Evolutionary conservation across 2,797 vertebrate genomes (phyloP), one percentile per base, ranked within the genome.

Genomic region (Argya squamiceps): DNA sequence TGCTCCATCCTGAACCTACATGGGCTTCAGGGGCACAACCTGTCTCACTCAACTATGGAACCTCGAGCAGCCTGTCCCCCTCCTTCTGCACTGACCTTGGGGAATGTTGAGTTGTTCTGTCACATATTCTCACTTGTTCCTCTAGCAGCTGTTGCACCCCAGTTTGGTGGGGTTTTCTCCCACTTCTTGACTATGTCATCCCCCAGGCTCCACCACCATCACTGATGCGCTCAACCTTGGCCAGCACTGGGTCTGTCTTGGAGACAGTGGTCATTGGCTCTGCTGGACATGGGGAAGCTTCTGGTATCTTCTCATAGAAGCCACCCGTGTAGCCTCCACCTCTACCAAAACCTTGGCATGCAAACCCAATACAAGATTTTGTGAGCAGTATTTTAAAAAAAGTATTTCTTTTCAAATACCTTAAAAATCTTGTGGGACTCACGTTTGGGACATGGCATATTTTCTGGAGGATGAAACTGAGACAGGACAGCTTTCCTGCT

Each of bases 151-250:
- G 10, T 21, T 78, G 20, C 11, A 23, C 9, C 10, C 12, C 37
- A n/a, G 3, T 58, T 83, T 39, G n/a, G 50, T 52, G 44, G 39
- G 21, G 22, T 20, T 50, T 67, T 62, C 43, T 62, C 8, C 18
- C 5, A 11, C 10, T 52, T 88, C 39, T 68, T 63, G 41, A 68
- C 9, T 23, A 9, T 12, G 7, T 12, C 19, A 12, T 24, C 27
- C 9, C 2, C 5, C 5, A 81, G 21, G 7, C 7, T 12, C 10
- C 43, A 47, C 27, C 11, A 8, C 24, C 2, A 2, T 43, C 10
- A 6, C 4, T 15, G 53, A 43, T 10, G 16, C 47, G 29, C 16
- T 77, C 9, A 9, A 2, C 29, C 27, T 81, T 11, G 18, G 21
- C 22, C 49, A 73, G 44, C 7, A 3, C 21, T 2, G 4, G 6